Base-by-base conservation (phyloP, 2,888 invertebrate genomes). In the Lycaena phlaeas region DNA sequence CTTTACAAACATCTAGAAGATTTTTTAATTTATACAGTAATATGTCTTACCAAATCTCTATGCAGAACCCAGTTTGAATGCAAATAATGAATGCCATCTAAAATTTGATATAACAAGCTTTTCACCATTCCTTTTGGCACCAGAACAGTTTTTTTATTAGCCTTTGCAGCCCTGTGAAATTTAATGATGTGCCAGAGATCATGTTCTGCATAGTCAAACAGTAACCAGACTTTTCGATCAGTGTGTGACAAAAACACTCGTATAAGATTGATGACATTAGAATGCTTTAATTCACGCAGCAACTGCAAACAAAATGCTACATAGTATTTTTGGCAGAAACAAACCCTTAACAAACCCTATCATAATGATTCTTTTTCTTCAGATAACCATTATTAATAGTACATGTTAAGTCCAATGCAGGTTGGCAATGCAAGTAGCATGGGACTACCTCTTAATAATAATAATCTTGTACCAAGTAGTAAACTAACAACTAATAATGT, bases 121-220 rank as follows among this genome's bases (percentile, higher is more conserved):
- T 99, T 99, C 1, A 99, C 97, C 97, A 97, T 97, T 45, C 94
- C 97, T 68, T 95, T 95, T 4, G 97, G 96, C 15, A 97, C 96
- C 87, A 95, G 93, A 10, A 98, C 96, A 44, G 94, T 93, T 64
- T 97, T 97, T 64, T 98, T 98, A 61, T 95, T 97, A 4, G 97
- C 97, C 74, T 98, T 98, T 0, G 98, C 97, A 41, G 97, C 96
- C 61, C 99, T 87, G 68, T 99, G 98, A 68, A 96, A 98, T 82
- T 99, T 99, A 36, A 99, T 99, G 17, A 99, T 99, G 68, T 99
- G 98, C 99, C 98, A 99, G 42, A 99, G 78, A 84, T 99, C 99
- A 86, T 99, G 98, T 78, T 99, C 98, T 0, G 98, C 98, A 86
- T 96, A 99, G 69, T 99, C 98, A 82, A 98, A 97, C 6, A 99